Base-by-base conservation (phyloP, 2,888 invertebrate genomes). In the Cephus spinipes region DNA sequence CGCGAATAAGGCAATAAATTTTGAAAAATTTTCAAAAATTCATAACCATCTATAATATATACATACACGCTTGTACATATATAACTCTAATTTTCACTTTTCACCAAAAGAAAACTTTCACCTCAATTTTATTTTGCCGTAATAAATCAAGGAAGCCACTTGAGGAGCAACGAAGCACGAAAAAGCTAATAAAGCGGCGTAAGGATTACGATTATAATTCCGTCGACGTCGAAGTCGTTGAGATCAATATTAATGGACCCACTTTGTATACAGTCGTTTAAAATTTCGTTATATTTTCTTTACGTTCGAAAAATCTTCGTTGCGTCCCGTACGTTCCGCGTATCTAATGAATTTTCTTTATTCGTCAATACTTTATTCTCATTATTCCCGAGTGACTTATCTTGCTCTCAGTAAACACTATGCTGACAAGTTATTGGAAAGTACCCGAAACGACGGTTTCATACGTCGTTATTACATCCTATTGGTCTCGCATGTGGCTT, bases 401-500 rank as follows among this genome's bases (percentile, higher is more conserved):
- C 9, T 55, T 55, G 9, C 55, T 23, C 15, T 55, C 55, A 9
- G 23, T 23, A 23, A 55, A 55, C 23, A 55, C 55, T 55, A 23
- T 55, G 55, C 55, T 55, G 55, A 55, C 23, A 6, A 55, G 23
- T 55, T 55, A 55, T 23, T 55, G 23, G 23, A 55, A 55, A 55
- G 2, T 23, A 9, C 23, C 6, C 55, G 55, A 23, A 55, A 9
- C 23, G 55, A 23, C 55, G 23, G 55, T 23, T 23, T 55, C 9
- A 55, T 55, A 23, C 55, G 55, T 55, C 55, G 9, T 55, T 55
- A 55, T 55, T 55, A 55, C 9, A 55, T 55, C 71, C 71, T 31
- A 33, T 71, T 71, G 32, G 32, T 68, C 36, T 79, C 81, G 81
- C 81, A 78, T 81, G 79, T 83, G 82, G 80, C 71, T 81, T 83